Percentiles rank a stretch among this genome's conserved stretches.
These are phyloP conservation scores for Mus spretus DNA, from an alignment of 2,797 vertebrate species.

Conservation along the genomic window DNA sequence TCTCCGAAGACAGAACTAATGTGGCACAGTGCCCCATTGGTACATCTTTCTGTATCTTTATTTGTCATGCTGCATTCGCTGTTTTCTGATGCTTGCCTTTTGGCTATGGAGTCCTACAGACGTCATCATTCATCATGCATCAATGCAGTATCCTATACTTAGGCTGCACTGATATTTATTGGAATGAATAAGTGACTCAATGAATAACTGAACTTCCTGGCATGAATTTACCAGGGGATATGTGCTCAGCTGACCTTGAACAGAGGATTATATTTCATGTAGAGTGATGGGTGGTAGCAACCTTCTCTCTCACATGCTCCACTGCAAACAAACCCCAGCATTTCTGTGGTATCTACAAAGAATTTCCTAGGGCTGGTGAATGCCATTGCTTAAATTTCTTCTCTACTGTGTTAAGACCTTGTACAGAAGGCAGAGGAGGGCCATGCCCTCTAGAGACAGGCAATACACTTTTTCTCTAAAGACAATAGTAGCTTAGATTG, in stretches of 20 bases:
- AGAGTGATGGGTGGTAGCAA: background rate
- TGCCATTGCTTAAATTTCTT: too few relatives aligned
- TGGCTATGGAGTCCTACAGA: background rate
- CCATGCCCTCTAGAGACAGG: background rate
- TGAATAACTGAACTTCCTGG: background rate
- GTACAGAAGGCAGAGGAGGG: background rate
- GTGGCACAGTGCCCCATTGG: rapidly evolving
- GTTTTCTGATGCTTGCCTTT: background rate
- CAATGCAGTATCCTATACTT: background rate
- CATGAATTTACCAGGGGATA: background rate
- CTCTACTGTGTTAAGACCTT: background rate
- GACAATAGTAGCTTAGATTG: background rate
- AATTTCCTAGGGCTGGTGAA: background rate
- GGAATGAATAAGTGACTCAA: background rate
- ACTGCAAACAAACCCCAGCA: too few relatives aligned
- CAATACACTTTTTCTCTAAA: background rate
- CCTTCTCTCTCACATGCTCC: too few relatives aligned
- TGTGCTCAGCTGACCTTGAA: background rate
- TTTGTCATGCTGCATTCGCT: too few relatives aligned
- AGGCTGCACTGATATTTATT: background rate
- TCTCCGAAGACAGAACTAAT: background rate
- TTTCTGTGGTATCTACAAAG: background rate
- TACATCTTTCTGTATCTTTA: background rate
- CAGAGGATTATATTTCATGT: background rate
- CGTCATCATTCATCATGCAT: background rate